Base-by-base conservation (phyloP, 1,140 invertebrate species). In the Artemia franciscana region DNA sequence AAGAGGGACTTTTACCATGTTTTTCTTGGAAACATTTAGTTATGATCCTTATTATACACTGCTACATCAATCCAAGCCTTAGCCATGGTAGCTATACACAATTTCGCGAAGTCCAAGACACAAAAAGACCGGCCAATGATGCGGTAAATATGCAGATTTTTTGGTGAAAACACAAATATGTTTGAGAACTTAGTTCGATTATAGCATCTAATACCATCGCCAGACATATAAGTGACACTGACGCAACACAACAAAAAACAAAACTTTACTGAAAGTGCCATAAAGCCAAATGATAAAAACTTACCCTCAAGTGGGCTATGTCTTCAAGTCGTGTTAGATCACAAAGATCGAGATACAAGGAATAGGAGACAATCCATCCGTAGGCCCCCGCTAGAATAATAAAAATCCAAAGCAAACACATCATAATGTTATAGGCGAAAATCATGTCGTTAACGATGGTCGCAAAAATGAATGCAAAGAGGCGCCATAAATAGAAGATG, bases 381-480 rank as follows among this genome's bases (percentile, higher is more conserved):
- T 89, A 90, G 7, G 81, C 75, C 57, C 85, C 87, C 0, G 79
- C 64, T 2, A 80, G 70, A 59, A 82, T 78, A 65, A 91, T 84
- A 3, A 86, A 64, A 2, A 83, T 79, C 88, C 89, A 92, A 0
- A 84, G 71, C 0, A 92, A 72, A 58, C 86, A 83, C 78, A 91
- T 91, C 2, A 86, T 68, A n/a, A 89, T 77, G 67, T 94, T 91
- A 70, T 94, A 94, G 0, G 80, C 81, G 71, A 92, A 94, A 71
- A 89, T 89, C 74, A 91, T 77, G 70, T 94, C 90, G 67, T 93
- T 94, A 0, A 91, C 88, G 67, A 91, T 84, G 7, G 86, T 81
- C 59, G 84, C 83, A 73, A 91, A 92, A 28, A 91, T 74, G 66
- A 87, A 86, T 0, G 85, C 84, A 57, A 91, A 73, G 0, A 84